Conservation (phyloP, 2,113 vertebrate species). For the Chroicocephalus ridibundus region DNA sequence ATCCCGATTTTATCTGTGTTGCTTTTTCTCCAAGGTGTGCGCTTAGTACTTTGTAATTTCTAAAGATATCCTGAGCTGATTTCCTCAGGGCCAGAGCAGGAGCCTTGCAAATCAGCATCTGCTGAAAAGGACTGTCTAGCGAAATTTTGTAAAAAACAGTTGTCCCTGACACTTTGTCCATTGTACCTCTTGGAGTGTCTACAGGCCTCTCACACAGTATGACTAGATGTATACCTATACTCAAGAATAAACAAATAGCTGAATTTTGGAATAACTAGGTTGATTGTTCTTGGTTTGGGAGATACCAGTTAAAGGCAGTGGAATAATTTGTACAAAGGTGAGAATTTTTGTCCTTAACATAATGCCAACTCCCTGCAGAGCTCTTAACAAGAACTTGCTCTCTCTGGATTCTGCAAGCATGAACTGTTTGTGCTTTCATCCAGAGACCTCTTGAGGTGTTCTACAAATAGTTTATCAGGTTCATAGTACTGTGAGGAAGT, state of each 20-base stretch:
- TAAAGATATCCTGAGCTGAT: conserved; percentile 1
- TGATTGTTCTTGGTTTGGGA: not conserved
- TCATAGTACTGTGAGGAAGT: not conserved
- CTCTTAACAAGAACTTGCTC: not conserved
- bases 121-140: not conserved
- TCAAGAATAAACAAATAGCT: not conserved
- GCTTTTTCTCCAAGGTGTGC: conserved; percentile 24
- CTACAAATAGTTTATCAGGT: not conserved
- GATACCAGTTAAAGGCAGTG: not conserved
- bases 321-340: not conserved
- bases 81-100: not conserved
- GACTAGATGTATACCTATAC: not conserved
- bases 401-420: not conserved
- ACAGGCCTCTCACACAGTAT: not conserved
- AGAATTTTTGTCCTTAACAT: not conserved
- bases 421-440: not conserved
- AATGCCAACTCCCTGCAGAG: not conserved
- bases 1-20: conserved; percentile 3
- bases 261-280: not conserved
- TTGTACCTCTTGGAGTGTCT: not conserved
- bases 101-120: not conserved
- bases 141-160: not conserved
- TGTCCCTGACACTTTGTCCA: not conserved
- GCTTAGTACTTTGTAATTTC: not conserved
- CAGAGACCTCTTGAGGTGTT: not conserved